These are phyloP conservation scores for Scaptomyza polygonia DNA, from an alignment of 2,888 invertebrate genomes.

Conservation along the genomic window DNA sequence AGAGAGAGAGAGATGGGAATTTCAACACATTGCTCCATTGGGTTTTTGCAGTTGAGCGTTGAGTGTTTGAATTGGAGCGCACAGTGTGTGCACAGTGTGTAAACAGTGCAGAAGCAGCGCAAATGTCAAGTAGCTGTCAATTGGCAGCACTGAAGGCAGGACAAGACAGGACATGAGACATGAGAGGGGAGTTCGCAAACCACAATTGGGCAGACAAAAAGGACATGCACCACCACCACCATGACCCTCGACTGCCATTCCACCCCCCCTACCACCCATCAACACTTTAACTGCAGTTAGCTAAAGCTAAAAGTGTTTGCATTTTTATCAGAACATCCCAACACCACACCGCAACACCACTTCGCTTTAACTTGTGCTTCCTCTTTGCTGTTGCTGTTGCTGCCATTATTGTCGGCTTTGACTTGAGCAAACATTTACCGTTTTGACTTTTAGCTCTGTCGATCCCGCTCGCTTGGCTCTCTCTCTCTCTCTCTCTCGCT, in stretches of 20 bases:
- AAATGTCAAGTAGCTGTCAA: conserved; percentile 79
- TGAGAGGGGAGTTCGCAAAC: conserved; percentile 35
- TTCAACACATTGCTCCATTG: conserved; percentile 52
- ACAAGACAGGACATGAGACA: conserved; percentile 18
- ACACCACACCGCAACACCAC: too few relatives aligned
- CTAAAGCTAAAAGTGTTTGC: conserved; percentile 67
- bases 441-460: conserved; percentile 59
- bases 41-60: conserved; percentile 20
- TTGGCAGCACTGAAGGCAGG: conserved; percentile 45
- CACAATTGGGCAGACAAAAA: conserved; percentile 64
- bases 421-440: conserved; percentile 67
- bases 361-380: conserved; percentile 30
- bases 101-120: conserved; percentile 28
- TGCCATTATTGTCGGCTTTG: conserved; percentile 45
- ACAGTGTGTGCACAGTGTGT: conserved; percentile 64
- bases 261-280: too few relatives aligned
- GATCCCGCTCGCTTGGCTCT: too few relatives aligned
- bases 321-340: conserved; percentile 63
- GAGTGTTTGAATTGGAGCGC: conserved; percentile 48
- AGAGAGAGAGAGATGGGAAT: conserved; percentile 12
- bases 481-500: conserved; percentile 2
- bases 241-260: too few relatives aligned
- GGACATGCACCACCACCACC: not conserved
- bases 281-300: conserved; percentile 51
- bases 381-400: conserved; percentile 24